A percentile compares a stretch with the other conserved stretches of the same genome.
Evolutionary conservation across 1,140 invertebrate species (phyloP).

Genomic region (Drosophila sproati): DNA sequence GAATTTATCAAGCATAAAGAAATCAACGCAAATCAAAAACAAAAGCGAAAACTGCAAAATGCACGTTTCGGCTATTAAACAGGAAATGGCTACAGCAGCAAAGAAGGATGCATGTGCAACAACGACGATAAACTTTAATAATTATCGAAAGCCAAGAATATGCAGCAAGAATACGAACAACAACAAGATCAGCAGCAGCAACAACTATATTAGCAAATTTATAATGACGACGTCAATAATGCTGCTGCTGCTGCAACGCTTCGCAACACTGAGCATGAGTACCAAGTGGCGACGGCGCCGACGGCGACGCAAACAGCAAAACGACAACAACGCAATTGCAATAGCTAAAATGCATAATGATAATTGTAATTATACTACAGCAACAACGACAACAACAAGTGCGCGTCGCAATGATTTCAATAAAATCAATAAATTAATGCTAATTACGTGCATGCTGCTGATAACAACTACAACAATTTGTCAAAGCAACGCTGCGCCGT

Average conservation of each 20-base stretch:
- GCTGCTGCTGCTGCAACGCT: conserved; percentile 43
- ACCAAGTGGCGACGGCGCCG: conserved; percentile 70
- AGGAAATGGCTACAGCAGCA: conserved; percentile 17
- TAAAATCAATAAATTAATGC: conserved; percentile 83
- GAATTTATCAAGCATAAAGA: conserved; percentile 64
- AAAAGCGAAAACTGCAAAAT: conserved; percentile 54
- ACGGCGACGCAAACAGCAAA: conserved; percentile 51
- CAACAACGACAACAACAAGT: conserved; percentile 51
- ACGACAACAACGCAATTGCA: conserved; percentile 38
- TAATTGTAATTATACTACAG: conserved; percentile 76
- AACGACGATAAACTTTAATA: conserved; percentile 44
- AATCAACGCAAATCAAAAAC: conserved; percentile 27
- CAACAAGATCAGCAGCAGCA: conserved; percentile 30
- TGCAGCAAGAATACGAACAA: conserved; percentile 17
- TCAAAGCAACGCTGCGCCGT: conserved; percentile 68
- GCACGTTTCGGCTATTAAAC: conserved; percentile 73
- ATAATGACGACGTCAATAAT: conserved; percentile 60
- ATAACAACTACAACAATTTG: conserved; percentile 81
- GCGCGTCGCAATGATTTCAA: conserved; percentile 67
- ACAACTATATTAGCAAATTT: conserved; percentile 56
- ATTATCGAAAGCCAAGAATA: conserved; percentile 50
- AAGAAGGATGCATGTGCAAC: conserved; percentile 31
- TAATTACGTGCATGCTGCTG: conserved; percentile 81
- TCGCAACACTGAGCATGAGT: conserved; percentile 58
- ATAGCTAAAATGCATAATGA: conserved; percentile 53